phyloP scores from a whole-genome alignment of 2,888 invertebrate species.

The Flexamia atlantica region DNA sequence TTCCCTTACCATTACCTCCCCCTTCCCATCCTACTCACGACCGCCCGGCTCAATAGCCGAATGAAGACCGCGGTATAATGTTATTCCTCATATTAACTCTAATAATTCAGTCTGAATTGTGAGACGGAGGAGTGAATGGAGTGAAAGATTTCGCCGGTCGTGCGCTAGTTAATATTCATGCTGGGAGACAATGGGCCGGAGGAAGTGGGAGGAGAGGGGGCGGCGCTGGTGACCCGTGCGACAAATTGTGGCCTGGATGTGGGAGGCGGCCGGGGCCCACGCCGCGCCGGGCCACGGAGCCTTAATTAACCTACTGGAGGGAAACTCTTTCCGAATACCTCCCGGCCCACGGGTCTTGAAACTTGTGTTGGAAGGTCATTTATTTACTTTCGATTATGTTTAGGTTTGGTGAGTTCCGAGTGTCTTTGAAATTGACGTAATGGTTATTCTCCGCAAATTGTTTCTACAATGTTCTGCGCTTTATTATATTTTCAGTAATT shows the following conservation, averaged over 20 bases:
- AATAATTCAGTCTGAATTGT: conserved; percentile 63
- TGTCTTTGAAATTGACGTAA: no score
- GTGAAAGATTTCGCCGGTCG: conserved; percentile 60
- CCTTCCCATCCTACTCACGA: background rate
- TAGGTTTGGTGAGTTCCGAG: no score
- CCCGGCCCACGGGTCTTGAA: no score
- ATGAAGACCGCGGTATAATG: conserved; percentile 53
- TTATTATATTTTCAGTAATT: no score
- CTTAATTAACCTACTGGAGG: conserved; percentile 24
- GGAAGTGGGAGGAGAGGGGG: conserved; percentile 63
- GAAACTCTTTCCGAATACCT: background rate
- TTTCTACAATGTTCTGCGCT: no score
- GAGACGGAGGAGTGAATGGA: conserved; percentile 61
- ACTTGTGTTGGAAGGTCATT: no score
- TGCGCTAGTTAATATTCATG: conserved; percentile 65
- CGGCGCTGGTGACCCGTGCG: conserved; percentile 60
- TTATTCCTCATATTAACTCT: conserved; percentile 54
- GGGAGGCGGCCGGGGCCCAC: conserved; percentile 15
- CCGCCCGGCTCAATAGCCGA: background rate
- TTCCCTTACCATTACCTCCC: background rate
- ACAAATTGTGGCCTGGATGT: conserved; percentile 52
- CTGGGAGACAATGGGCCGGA: conserved; percentile 64
- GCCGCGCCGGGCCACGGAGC: background rate
- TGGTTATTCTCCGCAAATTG: no score
- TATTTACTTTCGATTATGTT: no score